Base-by-base conservation (phyloP, 2,888 invertebrate species). In the Sialis fuliginosa region DNA sequence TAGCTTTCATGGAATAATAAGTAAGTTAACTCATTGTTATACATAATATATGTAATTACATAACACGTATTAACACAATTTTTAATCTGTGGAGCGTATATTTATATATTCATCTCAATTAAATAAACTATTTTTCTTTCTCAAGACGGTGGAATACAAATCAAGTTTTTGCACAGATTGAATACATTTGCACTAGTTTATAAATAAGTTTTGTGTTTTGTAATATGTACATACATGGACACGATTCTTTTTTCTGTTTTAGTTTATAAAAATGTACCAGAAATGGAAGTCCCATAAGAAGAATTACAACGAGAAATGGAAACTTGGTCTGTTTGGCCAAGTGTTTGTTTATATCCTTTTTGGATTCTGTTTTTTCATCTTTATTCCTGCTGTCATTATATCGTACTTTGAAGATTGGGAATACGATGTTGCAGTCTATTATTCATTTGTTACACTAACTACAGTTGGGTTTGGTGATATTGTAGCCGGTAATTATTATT, bases 381-480 rank as follows among this genome's bases (percentile, higher is more conserved):
- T 91, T 55, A 64, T 91, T 40, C 92, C 92, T 1, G 81, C 91
- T 0, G 80, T 83, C 52, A 72, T 90, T 35, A 89, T 92, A 58
- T 78, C 83, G 12, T 74, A 83, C 46, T 85, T 87, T 56, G 92
- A 92, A 67, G 77, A 75, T 1, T 92, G 92, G 92, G 74, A 77
- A 6, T 92, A 84, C 60, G 76, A 85, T 6, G 79, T 87, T 39
- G 76, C 89, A 1, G 73, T 91, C 39, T 92, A 91, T 62, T 92
- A 85, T 59, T 81, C 88, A 13, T 91, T 87, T 60, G 86, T 89
- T 9, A 87, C 88, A 0, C 71, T 87, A 8, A 84, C 88, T 3
- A 89, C 89, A 4, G 91, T 92, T 52, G 91, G 91, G 37, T 92
- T 91, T 62, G 92, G 92, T n/a, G 92, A 92, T 63, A 79, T 78